Evolutionary conservation across 2,797 vertebrate genomes (phyloP).

Genomic region (Anguilla pacifica): DNA sequence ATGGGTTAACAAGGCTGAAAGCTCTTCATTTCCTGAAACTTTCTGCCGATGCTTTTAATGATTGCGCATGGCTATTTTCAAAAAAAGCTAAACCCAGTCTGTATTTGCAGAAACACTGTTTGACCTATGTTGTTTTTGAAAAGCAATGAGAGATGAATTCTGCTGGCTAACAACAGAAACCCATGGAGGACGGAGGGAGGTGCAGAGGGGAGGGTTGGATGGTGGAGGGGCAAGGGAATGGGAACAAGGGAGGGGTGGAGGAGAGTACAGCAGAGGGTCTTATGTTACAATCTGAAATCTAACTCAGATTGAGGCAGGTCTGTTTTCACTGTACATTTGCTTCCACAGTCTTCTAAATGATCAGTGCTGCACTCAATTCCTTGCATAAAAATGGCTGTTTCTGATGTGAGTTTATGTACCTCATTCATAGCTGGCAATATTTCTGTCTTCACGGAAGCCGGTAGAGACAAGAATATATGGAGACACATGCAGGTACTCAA

Average conservation of each 20-base stretch:
- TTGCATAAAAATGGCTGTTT: neutral
- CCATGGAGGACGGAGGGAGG: neutral
- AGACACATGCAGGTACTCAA: neutral
- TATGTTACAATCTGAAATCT: neutral
- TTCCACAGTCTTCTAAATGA: neutral
- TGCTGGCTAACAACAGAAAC: neutral
- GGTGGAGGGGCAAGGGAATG: neutral
- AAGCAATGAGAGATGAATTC: slow-evolving; percentile 20
- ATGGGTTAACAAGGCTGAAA: neutral
- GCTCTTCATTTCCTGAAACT: neutral
- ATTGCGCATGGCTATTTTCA: neutral
- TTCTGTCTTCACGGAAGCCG: neutral
- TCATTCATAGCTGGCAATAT: neutral
- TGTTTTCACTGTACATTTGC: neutral
- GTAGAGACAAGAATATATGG: neutral
- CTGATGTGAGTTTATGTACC: neutral
- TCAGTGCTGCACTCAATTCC: neutral
- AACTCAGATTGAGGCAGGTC: neutral
- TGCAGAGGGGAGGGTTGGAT: neutral
- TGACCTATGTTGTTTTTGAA: slow-evolving; percentile 20
- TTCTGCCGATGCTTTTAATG: neutral
- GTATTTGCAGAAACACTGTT: slow-evolving; percentile 14
- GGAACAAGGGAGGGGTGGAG: neutral
- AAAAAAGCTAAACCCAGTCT: slow-evolving; percentile 10
- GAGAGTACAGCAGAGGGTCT: neutral